A percentile compares a stretch with the other conserved stretches of the same genome.
phyloP scores from a whole-genome alignment of 2,888 invertebrate species.

The Scaptomyza parva region DNA sequence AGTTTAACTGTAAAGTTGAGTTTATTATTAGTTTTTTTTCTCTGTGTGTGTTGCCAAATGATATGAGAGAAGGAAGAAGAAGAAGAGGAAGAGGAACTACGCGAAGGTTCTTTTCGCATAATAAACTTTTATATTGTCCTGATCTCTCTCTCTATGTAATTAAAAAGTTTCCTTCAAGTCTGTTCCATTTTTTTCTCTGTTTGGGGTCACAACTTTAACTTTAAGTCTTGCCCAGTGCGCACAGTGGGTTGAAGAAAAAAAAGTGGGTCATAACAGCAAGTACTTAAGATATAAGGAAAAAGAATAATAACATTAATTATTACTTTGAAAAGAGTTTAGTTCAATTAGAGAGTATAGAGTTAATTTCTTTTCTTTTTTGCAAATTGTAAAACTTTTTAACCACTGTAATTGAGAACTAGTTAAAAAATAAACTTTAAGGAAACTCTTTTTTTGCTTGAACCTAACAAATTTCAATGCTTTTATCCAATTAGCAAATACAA shows the following conservation, averaged over 20 bases:
- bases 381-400: background rate
- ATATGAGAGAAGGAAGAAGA: slow-evolving; percentile 9
- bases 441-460: background rate
- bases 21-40: slow-evolving; percentile 66
- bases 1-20: slow-evolving; percentile 50
- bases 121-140: slow-evolving; percentile 76
- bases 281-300: slow-evolving; percentile 4
- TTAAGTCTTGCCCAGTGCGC: slow-evolving; percentile 21
- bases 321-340: background rate
- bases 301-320: slow-evolving; percentile 8
- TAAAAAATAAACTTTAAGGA: background rate
- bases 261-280: slow-evolving; percentile 46
- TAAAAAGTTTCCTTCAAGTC: slow-evolving; percentile 73
- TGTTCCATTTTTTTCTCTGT: slow-evolving; percentile 27
- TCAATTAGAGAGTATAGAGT: too few species aligned
- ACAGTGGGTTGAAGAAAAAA: slow-evolving; percentile 12
- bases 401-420: background rate
- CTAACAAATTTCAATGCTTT: background rate
- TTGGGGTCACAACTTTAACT: slow-evolving; percentile 34
- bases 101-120: slow-evolving; percentile 53
- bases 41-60: slow-evolving; percentile 17
- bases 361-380: too few species aligned
- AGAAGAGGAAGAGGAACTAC: slow-evolving; percentile 5
- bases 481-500: slow-evolving; percentile 25
- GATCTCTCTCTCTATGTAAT: slow-evolving; percentile 63